These are phyloP conservation scores for Spheniscus humboldti DNA, from an alignment of 2,797 vertebrate species.

Conservation along the genomic window DNA sequence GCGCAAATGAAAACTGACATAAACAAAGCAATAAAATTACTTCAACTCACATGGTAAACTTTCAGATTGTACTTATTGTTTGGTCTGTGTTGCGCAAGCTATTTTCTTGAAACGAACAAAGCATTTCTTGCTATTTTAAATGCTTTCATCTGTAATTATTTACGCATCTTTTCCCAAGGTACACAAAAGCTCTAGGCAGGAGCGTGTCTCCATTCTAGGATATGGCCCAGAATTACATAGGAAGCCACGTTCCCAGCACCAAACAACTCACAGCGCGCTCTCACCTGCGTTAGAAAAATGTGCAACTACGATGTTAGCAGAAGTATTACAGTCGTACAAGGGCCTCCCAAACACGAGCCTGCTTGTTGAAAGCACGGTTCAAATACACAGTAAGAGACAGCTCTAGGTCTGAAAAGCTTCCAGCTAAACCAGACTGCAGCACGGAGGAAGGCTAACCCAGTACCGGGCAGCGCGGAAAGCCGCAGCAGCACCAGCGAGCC, in stretches of 20 bases:
- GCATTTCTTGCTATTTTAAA: background rate
- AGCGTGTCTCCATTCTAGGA: fast-evolving
- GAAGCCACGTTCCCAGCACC: background rate
- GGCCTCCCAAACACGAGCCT: background rate
- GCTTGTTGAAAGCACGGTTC: fast-evolving
- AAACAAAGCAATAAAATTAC: background rate
- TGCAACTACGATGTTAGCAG: fast-evolving
- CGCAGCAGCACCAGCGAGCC: background rate
- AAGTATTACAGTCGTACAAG: fast-evolving
- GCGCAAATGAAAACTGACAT: background rate
- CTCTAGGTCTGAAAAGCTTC: fast-evolving
- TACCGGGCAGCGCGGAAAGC: background rate
- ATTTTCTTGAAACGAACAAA: background rate
- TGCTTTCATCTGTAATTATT: fast-evolving
- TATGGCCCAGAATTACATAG: fast-evolving
- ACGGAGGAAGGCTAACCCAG: fast-evolving
- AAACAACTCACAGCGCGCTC: fast-evolving
- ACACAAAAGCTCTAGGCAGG: background rate
- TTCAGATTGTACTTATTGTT: background rate
- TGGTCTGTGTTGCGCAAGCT: no score
- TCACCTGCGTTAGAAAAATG: fast-evolving
- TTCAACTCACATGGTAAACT: background rate
- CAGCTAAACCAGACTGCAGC: background rate
- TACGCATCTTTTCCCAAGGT: no score
- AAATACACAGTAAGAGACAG: fast-evolving